A percentile compares a stretch with the other conserved stretches of the same genome.
Conservation (phyloP, 2,797 vertebrate genomes). For the Ptychadena robeensis region DNA sequence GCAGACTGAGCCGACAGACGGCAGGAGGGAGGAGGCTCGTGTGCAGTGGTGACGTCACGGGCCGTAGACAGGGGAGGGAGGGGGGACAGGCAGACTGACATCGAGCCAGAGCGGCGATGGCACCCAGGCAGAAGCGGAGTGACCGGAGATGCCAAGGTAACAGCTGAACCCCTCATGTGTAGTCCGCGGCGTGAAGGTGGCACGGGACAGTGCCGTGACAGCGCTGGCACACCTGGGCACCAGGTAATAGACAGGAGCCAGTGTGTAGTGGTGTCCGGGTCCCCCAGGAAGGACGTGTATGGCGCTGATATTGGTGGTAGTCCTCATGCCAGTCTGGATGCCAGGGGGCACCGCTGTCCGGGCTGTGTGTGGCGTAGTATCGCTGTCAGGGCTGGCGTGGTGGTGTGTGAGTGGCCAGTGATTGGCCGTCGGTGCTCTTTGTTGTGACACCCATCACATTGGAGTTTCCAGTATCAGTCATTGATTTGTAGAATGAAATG, state of each 20-base stretch:
- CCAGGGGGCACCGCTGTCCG: too few species aligned
- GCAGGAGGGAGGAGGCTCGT: constrained; percentile 54
- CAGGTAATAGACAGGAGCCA: neutral
- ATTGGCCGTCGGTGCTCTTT: neutral
- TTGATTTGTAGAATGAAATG: constrained; percentile 45
- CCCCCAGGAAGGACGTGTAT: too few species aligned
- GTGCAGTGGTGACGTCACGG: constrained; percentile 34
- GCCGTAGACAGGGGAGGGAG: constrained; percentile 31
- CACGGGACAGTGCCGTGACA: constrained; percentile 35
- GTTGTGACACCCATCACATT: constrained; percentile 15
- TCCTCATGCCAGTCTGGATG: neutral
- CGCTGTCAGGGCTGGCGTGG: too few species aligned
- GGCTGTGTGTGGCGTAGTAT: too few species aligned
- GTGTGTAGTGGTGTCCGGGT: too few species aligned
- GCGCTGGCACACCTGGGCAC: neutral
- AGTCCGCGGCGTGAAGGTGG: constrained; percentile 60
- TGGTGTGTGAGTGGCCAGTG: constrained; percentile 7
- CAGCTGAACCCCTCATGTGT: constrained; percentile 63
- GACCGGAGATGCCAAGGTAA: constrained; percentile 59
- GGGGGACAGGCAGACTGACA: constrained; percentile 64
- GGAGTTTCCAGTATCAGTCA: neutral
- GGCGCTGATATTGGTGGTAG: neutral
- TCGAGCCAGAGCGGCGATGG: constrained; percentile 66
- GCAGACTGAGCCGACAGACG: constrained; percentile 63
- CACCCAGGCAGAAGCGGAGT: constrained; percentile 61